A percentile compares a stretch with the other conserved stretches of the same genome.
Evolutionary conservation across 2,888 invertebrate species (phyloP).

Genomic region (Barypeithes pellucidus): DNA sequence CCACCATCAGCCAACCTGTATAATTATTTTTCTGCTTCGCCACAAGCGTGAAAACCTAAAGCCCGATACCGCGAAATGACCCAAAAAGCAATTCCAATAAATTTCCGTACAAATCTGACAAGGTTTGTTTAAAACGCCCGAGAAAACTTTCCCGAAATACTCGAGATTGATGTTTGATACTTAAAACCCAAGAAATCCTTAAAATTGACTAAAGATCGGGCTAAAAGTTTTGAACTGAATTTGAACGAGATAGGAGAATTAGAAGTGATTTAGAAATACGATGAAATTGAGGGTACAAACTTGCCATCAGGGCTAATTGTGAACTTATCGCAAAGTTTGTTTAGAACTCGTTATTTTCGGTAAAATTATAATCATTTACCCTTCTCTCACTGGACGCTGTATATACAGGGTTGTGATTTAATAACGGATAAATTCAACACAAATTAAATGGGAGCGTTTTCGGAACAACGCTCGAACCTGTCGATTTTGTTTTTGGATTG

Average conservation of each 20-base stretch:
- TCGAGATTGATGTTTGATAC: slow-evolving; percentile 10
- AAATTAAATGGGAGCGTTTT: no score
- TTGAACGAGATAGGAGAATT: slow-evolving; percentile 3
- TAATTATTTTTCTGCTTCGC: no score
- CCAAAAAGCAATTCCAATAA: neutral
- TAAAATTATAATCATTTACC: no score
- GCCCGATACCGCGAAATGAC: no score
- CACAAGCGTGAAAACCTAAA: no score
- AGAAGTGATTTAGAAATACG: slow-evolving; percentile 3
- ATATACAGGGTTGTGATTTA: no score
- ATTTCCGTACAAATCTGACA: slow-evolving; percentile 2
- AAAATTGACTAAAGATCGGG: slow-evolving; percentile 11
- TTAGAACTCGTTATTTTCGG: neutral
- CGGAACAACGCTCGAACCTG: no score
- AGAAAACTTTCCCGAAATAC: neutral
- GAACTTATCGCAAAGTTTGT: neutral
- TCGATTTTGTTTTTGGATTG: no score
- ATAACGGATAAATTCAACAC: no score
- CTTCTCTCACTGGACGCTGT: no score
- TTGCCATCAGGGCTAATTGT: neutral
- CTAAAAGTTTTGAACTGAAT: slow-evolving; percentile 3
- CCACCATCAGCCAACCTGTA: no score
- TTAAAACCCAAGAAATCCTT: slow-evolving; percentile 1
- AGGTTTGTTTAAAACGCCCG: slow-evolving; percentile 3
- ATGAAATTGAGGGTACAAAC: neutral